Base-by-base conservation (phyloP, 2,113 vertebrate genomes). In the Rhynchopsitta pachyrhyncha region DNA sequence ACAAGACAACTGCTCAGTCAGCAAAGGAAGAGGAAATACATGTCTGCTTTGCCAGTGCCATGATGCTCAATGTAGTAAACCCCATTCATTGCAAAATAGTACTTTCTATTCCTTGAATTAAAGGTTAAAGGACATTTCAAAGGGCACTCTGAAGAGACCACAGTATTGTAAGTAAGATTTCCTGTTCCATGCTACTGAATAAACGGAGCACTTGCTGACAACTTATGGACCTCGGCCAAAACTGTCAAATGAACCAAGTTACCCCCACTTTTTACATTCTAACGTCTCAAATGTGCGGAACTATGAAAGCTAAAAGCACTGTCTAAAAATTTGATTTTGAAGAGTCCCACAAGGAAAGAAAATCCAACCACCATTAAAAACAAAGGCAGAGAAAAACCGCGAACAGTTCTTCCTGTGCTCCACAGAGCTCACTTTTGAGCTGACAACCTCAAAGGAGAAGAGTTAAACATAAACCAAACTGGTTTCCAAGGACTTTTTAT, bases 21-120 rank as follows among this genome's bases (percentile, higher is more conserved):
- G 29, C 28, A 73, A 49, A 49, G 31, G 9, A 39, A 39, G n/a
- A 67, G 17, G 16, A 33, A 68, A 41, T 47, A 39, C 2, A 6
- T 0, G 3, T 31, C 67, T 69, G 11, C 76, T 67, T 42, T 46
- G n/a, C 37, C 59, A 57, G 47, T 8, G 52, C 50, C 52, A 44
- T 1, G 1, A 47, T 2, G 2, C 31, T 49, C 75, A 37, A 17
- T 24, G 25, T 3, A 64, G 13, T 23, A 47, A 79, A 39, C 42
- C 25, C 1, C 39, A 55, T 28, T 8, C 27, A 49, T 5, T 1
- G 1, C 31, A n/a, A 35, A 29, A 9, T 0, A 22, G 17, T 29
- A 27, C 22, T 42, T 76, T 29, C 46, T 57, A 20, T n/a, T 67
- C 35, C 64, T 41, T 37, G 23, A 57, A 81, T 57, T 88, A 46